Evolutionary conservation across 2,888 invertebrate species (phyloP).

Genomic region (Zygaena filipendulae): DNA sequence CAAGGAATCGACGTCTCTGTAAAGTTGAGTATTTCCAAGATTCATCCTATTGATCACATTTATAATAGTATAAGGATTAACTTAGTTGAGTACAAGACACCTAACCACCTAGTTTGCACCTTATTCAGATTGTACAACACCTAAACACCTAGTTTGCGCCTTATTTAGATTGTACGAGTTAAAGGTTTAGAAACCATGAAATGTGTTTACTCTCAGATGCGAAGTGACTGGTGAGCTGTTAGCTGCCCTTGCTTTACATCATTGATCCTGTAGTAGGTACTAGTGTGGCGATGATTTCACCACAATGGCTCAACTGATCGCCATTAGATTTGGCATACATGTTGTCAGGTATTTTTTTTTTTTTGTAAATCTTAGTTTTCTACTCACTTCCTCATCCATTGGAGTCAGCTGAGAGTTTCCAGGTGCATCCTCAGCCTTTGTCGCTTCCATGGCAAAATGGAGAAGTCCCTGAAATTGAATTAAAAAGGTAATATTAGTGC

Average conservation of each 20-base stretch:
- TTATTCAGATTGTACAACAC: too few species aligned
- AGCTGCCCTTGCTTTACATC: too few species aligned
- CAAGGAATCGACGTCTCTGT: constrained; percentile 77
- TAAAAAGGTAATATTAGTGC: not conserved
- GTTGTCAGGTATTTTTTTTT: too few species aligned
- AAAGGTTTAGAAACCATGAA: too few species aligned
- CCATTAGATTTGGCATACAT: too few species aligned
- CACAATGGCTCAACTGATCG: too few species aligned
- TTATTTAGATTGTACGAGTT: too few species aligned
- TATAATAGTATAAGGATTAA: not conserved
- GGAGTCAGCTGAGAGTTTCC: constrained; percentile 54
- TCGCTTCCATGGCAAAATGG: constrained; percentile 76
- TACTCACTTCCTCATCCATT: constrained; percentile 72
- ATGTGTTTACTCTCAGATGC: too few species aligned
- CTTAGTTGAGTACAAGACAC: not conserved
- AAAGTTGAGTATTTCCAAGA: constrained; percentile 20
- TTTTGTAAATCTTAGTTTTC: not conserved
- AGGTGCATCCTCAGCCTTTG: constrained; percentile 68
- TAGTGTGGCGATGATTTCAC: too few species aligned
- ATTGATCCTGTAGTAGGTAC: too few species aligned
- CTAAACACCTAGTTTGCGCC: too few species aligned
- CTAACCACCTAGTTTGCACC: not conserved
- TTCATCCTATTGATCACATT: not conserved
- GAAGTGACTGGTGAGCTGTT: too few species aligned
- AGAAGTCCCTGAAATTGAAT: constrained; percentile 74